Base-by-base conservation (phyloP, 2,113 vertebrate species). In the Elaphurus davidianus region DNA sequence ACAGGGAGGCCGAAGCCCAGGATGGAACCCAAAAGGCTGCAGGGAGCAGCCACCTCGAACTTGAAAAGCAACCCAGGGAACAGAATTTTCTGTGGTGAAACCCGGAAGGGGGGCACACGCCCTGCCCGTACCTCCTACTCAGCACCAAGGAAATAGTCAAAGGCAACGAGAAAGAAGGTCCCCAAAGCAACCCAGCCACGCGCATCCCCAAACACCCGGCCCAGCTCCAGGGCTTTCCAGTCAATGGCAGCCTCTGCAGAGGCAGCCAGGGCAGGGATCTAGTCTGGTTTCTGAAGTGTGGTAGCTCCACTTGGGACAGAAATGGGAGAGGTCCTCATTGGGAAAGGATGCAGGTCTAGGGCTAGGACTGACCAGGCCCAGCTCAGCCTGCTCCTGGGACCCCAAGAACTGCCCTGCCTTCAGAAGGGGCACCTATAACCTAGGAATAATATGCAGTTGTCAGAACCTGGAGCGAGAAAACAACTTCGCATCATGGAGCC, bases 401-500 rank as follows among this genome's bases (percentile, higher is more conserved):
- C 16, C 52, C 92, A 25, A 54, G 33, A 81, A 93, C 60, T 60
- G 19, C 50, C 30, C 87, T 67, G 16, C 79, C 60, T 64, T 81
- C 71, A 54, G 47, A 27, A 97, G 36, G 83, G 90, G 7, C 81
- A 86, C 45, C 5, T 5, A 28, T 13, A 21, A 67, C 27, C 60
- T 62, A 92, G 27, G n/a, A 92, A 91, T 19, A 79, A 40, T 43
- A 91, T 7, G 54, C 15, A 45, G 93, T 74, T 55, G 19, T 36
- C 62, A 55, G 21, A 62, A 36, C 87, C 92, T 25, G 17, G 59
- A 40, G 81, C 74, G 9, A 76, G 91, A 96, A 87, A 91, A 86
- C 67, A 54, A 64, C 88, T 21, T 96, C 94, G 92, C 81, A 2
- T 7, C 11, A 74, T 78, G 1, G 88, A 67, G 45, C 27, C 92